phyloP scores from a whole-genome alignment of 1,140 invertebrate species.

The Drosophila kurseongensis region DNA sequence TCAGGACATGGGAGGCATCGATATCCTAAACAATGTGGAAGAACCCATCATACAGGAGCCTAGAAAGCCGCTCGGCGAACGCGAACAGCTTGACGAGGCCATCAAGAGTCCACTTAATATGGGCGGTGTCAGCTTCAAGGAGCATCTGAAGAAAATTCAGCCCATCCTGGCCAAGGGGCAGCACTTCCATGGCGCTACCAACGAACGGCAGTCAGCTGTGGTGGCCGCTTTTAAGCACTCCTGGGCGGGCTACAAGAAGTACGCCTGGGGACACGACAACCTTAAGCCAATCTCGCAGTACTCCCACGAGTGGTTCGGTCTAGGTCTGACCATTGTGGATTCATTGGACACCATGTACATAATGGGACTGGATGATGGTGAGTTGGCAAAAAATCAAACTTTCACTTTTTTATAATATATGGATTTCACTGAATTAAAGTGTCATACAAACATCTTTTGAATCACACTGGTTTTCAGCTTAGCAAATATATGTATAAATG shows the following conservation, averaged over 20 bases:
- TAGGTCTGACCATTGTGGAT: slow-evolving; percentile 96
- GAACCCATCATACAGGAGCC: slow-evolving; percentile 41
- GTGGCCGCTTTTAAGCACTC: slow-evolving; percentile 95
- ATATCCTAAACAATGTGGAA: slow-evolving; percentile 63
- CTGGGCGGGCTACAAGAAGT: slow-evolving; percentile 95
- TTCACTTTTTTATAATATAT: neutral
- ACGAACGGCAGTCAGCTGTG: slow-evolving; percentile 92
- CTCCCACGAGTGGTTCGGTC: slow-evolving; percentile 95
- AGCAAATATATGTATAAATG: too few relatives aligned
- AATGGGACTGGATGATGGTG: slow-evolving; percentile 95
- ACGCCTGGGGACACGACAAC: slow-evolving; percentile 98
- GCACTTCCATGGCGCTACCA: slow-evolving; percentile 88
- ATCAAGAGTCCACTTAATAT: slow-evolving; percentile 45
- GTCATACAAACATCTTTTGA: too few relatives aligned
- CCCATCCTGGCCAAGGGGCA: slow-evolving; percentile 52
- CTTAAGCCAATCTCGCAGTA: slow-evolving; percentile 93
- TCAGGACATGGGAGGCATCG: slow-evolving; percentile 35
- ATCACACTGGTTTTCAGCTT: too few relatives aligned
- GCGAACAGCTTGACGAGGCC: slow-evolving; percentile 51
- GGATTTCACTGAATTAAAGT: too few relatives aligned
- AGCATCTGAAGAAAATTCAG: slow-evolving; percentile 58
- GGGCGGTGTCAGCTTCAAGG: slow-evolving; percentile 51
- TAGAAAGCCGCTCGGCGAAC: slow-evolving; percentile 7
- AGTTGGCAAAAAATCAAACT: neutral
- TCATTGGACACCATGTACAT: slow-evolving; percentile 96